Evolutionary conservation across 2,888 invertebrate species (phyloP), one percentile per base, ranked within the genome.

Genomic region (Nomada goodeniana): DNA sequence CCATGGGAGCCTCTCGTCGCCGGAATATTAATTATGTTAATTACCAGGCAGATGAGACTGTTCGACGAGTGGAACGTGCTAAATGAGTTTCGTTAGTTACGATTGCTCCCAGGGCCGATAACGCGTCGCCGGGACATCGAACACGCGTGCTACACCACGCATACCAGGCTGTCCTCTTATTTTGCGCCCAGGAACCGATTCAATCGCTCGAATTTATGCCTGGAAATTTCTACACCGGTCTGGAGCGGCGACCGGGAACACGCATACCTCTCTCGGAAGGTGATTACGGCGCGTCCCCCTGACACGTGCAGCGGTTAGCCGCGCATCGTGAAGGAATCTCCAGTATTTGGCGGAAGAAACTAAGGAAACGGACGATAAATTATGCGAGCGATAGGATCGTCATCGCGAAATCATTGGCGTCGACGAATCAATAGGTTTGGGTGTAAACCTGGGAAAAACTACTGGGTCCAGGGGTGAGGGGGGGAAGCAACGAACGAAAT

Each of bases 11-110:
- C 85, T 88, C 88, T 91, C 91, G 88, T 90, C 91, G 89, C 74
- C 77, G 79, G 87, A 88, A 91, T 91, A 82, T 92, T 91, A 92
- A 92, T 92, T 91, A 90, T 86, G 89, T 90, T 91, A 90, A 92
- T 91, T 91, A 90, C 76, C 67, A 44, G 61, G 23, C 65, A 79
- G 74, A 83, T 79, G 83, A 83, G 83, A 57, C 57, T 42, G 70
- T 74, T 70, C 83, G 65, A 80, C 73, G 74, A 78, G 74, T 23
- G 77, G 72, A 69, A 82, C 82, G 72, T 70, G 82, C 75, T 71
- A 70, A 82, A 82, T 81, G 82, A 75, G 70, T 82, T 82, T 81
- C 82, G 82, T 82, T 81, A 76, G 74, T 82, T 75, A 81, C 69
- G 80, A 80, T 52, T 61, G 80, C 55, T 23, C 57, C 50, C 20